These are phyloP conservation scores for Periparus ater DNA, from an alignment of 2,797 vertebrate species.

Conservation along the genomic window DNA sequence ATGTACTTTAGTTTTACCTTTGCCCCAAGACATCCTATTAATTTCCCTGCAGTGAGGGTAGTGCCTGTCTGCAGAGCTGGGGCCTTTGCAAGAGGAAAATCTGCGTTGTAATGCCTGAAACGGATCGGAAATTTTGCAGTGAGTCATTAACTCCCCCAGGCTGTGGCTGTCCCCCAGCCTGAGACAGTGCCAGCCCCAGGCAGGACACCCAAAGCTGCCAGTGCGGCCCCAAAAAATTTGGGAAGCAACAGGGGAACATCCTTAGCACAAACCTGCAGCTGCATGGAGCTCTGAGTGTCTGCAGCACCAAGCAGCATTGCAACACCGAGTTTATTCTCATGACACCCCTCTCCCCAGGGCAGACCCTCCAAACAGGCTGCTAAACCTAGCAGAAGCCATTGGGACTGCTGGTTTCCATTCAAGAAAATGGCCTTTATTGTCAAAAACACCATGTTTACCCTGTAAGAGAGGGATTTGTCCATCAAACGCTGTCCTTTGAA, in stretches of 20 bases:
- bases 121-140: not conserved
- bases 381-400: not conserved
- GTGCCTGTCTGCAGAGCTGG: not conserved
- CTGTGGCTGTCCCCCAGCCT: not conserved
- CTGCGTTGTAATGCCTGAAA: not conserved
- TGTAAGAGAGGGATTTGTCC: not conserved
- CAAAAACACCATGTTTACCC: accelerated
- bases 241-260: not conserved
- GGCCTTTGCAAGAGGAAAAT: not conserved
- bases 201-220: not conserved
- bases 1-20: constrained; percentile 46
- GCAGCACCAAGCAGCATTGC: not conserved
- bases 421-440: not conserved
- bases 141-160: not conserved
- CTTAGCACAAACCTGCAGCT: not conserved
- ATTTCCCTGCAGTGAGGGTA: not conserved
- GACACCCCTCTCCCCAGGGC: not conserved
- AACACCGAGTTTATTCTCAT: not conserved
- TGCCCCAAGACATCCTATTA: constrained; percentile 5
- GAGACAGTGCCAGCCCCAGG: not conserved
- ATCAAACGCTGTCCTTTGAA: not conserved
- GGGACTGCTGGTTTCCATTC: not conserved
- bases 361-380: not conserved
- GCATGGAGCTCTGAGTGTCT: accelerated
- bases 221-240: not conserved